Conservation (phyloP, 2,888 invertebrate genomes). For the Parnassius orleans region DNA sequence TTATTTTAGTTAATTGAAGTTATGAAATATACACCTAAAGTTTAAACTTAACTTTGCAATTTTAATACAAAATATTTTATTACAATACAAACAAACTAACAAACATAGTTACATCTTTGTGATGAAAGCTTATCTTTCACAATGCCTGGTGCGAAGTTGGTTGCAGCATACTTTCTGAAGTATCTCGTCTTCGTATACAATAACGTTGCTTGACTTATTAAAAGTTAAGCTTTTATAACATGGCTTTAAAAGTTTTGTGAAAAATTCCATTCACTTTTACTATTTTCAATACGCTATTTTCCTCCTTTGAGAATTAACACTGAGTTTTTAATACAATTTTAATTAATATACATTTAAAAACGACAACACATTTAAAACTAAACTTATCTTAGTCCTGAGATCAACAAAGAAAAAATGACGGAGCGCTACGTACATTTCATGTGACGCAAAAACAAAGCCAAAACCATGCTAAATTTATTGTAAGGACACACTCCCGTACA, state of each 20-base stretch:
- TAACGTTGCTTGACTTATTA: constrained; percentile 23
- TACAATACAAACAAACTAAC: neutral
- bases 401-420: too few relatives aligned
- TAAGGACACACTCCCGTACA: too few relatives aligned
- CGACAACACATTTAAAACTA: too few relatives aligned
- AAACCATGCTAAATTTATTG: too few relatives aligned
- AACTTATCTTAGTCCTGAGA: too few relatives aligned
- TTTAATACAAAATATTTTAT: neutral
- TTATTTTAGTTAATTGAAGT: neutral
- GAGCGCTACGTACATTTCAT: too few relatives aligned
- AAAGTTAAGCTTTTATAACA: constrained; percentile 24
- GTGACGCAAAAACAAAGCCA: too few relatives aligned
- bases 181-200: constrained; percentile 18
- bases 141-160: constrained; percentile 12
- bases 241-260: constrained; percentile 14
- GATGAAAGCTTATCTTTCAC: constrained; percentile 12
- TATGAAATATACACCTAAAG: neutral
- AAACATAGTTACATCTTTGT: neutral
- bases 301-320: constrained; percentile 3
- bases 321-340: constrained; percentile 8
- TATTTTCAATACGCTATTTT: constrained; percentile 21
- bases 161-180: constrained; percentile 16
- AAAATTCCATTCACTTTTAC: constrained; percentile 20
- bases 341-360: too few relatives aligned
- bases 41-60: neutral